A percentile compares a stretch with the other conserved stretches of the same genome.
Evolutionary conservation across 2,888 invertebrate species (phyloP).

Genomic region (Leucophora obtusa): DNA sequence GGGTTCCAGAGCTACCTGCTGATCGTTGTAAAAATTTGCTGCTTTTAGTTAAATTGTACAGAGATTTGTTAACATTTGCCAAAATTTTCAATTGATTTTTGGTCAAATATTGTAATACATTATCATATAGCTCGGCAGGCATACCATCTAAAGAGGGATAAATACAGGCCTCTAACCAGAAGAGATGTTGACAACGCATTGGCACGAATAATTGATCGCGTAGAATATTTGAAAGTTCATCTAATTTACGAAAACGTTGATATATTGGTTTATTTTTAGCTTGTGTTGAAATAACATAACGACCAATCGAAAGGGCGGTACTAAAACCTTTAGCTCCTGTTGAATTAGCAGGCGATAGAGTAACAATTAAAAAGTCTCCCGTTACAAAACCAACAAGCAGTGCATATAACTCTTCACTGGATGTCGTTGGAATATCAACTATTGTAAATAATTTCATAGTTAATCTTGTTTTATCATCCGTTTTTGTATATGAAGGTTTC

Average conservation of each 20-base stretch:
- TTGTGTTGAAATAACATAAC: constrained; percentile 72
- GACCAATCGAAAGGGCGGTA: constrained; percentile 73
- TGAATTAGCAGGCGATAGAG: constrained; percentile 69
- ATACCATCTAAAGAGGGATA: constrained; percentile 77
- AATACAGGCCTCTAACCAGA: constrained; percentile 68
- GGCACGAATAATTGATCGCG: constrained; percentile 81
- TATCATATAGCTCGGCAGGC: constrained; percentile 72
- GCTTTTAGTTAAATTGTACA: constrained; percentile 64
- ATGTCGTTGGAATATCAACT: background rate
- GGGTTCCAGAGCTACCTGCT: too few species aligned
- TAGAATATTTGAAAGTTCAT: constrained; percentile 79
- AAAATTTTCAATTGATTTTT: constrained; percentile 70
- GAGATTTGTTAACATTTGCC: constrained; percentile 71
- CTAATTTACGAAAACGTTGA: constrained; percentile 75
- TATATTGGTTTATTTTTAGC: constrained; percentile 68
- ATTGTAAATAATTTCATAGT: constrained; percentile 62
- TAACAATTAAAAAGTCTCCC: constrained; percentile 74
- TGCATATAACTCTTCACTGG: constrained; percentile 44
- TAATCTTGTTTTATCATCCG: constrained; percentile 46
- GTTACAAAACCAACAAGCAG: constrained; percentile 70
- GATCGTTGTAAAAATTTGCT: too few species aligned
- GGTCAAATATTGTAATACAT: constrained; percentile 70
- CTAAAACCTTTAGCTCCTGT: constrained; percentile 70
- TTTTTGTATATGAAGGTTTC: constrained; percentile 17
- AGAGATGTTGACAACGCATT: constrained; percentile 80